Evolutionary conservation across 2,797 vertebrate species (phyloP).

Genomic region (Perodicticus potto): DNA sequence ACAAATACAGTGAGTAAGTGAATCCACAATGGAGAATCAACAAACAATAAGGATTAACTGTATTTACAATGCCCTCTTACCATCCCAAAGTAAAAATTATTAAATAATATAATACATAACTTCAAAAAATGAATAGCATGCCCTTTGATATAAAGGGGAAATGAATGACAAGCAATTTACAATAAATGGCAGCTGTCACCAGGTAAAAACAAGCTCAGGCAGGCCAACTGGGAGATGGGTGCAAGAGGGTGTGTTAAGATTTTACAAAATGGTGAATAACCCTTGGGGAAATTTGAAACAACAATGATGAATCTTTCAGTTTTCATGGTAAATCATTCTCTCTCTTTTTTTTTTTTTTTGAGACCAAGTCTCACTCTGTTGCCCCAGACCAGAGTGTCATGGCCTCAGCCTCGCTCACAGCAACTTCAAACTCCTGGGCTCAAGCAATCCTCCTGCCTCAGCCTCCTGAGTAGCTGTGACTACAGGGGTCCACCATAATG

Average conservation of each 20-base stretch:
- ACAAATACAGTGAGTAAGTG: neutral
- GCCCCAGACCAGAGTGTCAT: no score
- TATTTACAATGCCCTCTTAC: neutral
- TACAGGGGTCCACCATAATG: no score
- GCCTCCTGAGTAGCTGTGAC: no score
- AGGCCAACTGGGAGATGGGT: neutral
- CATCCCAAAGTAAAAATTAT: neutral
- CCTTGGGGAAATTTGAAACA: neutral
- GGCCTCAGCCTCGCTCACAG: no score
- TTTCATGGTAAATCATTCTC: neutral
- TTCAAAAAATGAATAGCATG: neutral
- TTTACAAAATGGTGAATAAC: neutral
- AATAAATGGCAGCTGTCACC: neutral
- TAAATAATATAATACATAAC: neutral
- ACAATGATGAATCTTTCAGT: neutral
- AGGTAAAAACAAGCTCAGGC: neutral
- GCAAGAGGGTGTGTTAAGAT: neutral
- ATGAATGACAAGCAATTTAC: neutral
- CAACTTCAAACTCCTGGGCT: no score
- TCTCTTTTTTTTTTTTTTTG: neutral
- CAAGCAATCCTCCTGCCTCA: no score
- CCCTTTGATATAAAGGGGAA: slow-evolving; percentile 24
- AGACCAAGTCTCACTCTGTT: no score
- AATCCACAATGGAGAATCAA: neutral
- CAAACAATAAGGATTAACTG: neutral